phyloP scores from a whole-genome alignment of 37 sponge, comb jelly and placozoan species.

The Lycopodina hypogea region DNA sequence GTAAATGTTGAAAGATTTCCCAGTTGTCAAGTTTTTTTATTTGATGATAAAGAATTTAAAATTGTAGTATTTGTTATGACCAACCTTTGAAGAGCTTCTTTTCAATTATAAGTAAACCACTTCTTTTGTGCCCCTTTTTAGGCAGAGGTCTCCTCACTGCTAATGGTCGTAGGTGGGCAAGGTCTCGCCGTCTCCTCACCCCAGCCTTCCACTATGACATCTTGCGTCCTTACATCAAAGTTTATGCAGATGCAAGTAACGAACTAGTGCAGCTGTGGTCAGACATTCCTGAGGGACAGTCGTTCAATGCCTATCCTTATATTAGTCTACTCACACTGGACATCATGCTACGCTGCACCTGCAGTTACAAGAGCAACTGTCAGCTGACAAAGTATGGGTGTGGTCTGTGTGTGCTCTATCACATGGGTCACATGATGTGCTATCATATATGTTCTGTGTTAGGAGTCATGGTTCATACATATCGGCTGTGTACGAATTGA shows the following conservation, averaged over 20 bases:
- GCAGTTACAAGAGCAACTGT: slow-evolving; percentile 78
- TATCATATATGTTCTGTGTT: not conserved
- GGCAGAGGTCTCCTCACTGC: slow-evolving; percentile 76
- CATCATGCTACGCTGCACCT: slow-evolving; percentile 80
- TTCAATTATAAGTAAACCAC: too few species aligned
- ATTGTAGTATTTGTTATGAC: too few species aligned
- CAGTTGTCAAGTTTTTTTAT: too few species aligned
- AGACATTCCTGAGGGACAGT: slow-evolving; percentile 38
- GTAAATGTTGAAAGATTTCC: too few species aligned
- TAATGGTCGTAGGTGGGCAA: slow-evolving; percentile 67
- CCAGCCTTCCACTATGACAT: slow-evolving; percentile 89
- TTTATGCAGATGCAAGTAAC: slow-evolving; percentile 41
- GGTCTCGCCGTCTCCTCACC: slow-evolving; percentile 75
- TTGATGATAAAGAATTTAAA: too few species aligned
- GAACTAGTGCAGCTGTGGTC: slow-evolving; percentile 37
- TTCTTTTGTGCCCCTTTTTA: too few species aligned
- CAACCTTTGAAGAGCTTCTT: too few species aligned
- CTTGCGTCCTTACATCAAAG: slow-evolving; percentile 61
- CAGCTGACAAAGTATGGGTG: slow-evolving; percentile 53
- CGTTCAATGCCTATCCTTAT: slow-evolving; percentile 51
- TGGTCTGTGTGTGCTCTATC: not conserved
- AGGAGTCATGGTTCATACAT: slow-evolving; percentile 56
- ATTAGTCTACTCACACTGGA: slow-evolving; percentile 83
- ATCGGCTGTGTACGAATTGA: slow-evolving; percentile 42
- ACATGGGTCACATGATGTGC: not conserved